A percentile compares a stretch with the other conserved stretches of the same genome.
These are phyloP conservation scores for Ophioninae sp. DNA, from an alignment of 2,888 invertebrate genomes.

Conservation along the genomic window DNA sequence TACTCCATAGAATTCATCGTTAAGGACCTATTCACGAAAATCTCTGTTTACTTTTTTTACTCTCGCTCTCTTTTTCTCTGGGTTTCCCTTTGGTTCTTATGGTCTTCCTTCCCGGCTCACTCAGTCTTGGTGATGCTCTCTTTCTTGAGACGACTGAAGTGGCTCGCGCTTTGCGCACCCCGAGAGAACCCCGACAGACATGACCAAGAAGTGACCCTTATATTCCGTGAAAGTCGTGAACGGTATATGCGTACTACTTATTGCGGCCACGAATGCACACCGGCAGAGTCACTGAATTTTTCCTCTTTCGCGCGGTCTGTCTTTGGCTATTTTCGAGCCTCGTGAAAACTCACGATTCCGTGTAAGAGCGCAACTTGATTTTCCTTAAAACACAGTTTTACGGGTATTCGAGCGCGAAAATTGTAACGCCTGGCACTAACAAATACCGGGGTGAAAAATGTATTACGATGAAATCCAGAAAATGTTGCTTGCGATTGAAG, in stretches of 20 bases:
- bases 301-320: conserved; percentile 1
- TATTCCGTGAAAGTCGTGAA: conserved; percentile 26
- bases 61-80: conserved; percentile 27
- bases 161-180: conserved; percentile 36
- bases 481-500: too few relatives aligned
- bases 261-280: conserved; percentile 23
- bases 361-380: conserved; percentile 30
- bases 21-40: conserved; percentile 64
- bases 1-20: conserved; percentile 56
- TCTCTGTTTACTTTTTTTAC: conserved; percentile 33
- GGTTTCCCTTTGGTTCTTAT: background rate
- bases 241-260: conserved; percentile 19
- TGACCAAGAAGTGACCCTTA: conserved; percentile 52
- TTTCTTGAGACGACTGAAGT: conserved; percentile 35
- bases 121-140: conserved; percentile 25
- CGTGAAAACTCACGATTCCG: background rate
- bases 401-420: background rate
- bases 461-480: too few relatives aligned
- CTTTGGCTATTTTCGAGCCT: background rate
- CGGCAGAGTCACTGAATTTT: conserved; percentile 39
- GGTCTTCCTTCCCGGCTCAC: background rate
- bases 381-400: conserved; percentile 6
- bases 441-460: too few relatives aligned
- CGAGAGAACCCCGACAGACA: conserved; percentile 24
- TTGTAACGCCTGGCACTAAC: too few relatives aligned